Conservation (phyloP, 1,140 invertebrate genomes). For the Rhyzopertha dominica region DNA sequence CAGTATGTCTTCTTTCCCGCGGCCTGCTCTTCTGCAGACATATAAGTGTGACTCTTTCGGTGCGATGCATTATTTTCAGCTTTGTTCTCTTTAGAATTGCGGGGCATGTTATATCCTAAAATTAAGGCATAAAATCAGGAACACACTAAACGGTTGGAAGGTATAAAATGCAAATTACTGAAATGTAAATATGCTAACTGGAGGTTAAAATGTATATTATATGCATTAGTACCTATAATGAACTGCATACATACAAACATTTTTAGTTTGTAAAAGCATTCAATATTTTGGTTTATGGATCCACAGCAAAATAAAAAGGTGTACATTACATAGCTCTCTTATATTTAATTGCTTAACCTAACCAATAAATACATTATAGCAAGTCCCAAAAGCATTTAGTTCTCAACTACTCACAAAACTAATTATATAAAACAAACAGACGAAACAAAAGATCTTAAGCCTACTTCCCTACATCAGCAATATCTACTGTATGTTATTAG, state of each 20-base stretch:
- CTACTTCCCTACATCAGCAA: too few species aligned
- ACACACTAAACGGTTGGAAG: neutral
- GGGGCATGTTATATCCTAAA: constrained; percentile 58
- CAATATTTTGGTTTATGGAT: neutral
- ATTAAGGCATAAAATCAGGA: constrained; percentile 16
- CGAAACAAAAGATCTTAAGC: too few species aligned
- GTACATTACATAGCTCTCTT: too few species aligned
- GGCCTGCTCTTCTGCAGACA: constrained; percentile 86
- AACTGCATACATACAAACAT: constrained; percentile 6
- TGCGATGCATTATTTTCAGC: constrained; percentile 50
- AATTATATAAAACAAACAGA: too few species aligned
- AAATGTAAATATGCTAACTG: constrained; percentile 6
- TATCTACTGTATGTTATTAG: too few species aligned
- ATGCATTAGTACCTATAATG: constrained; percentile 13
- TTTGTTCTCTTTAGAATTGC: constrained; percentile 56
- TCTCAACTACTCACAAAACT: too few species aligned
- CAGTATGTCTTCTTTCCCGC: constrained; percentile 87
- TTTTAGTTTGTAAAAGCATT: constrained; percentile 6
- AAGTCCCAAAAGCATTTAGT: too few species aligned
- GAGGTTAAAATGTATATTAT: constrained; percentile 11
- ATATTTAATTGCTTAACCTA: too few species aligned
- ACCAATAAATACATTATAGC: too few species aligned
- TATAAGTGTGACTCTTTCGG: constrained; percentile 81
- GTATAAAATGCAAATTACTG: constrained; percentile 9
- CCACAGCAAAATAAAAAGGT: neutral